Percentiles rank a stretch among this genome's conserved stretches.
Evolutionary conservation across 1,140 invertebrate species (phyloP).

Genomic region (Diachasmimorpha longicaudata): DNA sequence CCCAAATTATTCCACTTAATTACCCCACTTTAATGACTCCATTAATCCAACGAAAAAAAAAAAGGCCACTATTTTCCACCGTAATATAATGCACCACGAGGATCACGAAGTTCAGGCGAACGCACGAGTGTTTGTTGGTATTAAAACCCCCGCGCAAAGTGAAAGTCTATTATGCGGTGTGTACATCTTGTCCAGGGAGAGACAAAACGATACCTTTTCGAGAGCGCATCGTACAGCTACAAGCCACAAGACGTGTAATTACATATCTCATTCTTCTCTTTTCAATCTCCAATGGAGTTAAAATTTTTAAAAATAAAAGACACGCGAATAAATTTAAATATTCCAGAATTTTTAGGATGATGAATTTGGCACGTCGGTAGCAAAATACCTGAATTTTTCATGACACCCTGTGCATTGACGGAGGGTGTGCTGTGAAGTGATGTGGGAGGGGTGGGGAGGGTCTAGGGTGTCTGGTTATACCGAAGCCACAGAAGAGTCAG

Average conservation of each 20-base stretch:
- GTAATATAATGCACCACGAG: neutral
- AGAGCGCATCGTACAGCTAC: neutral
- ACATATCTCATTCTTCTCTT: neutral
- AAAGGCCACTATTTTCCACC: neutral
- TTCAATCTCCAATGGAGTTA: too few relatives aligned
- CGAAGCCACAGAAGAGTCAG: slow-evolving; percentile 5
- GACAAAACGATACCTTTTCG: neutral
- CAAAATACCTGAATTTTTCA: slow-evolving; percentile 28
- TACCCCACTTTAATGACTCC: slow-evolving; percentile 2
- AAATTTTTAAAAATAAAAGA: too few relatives aligned
- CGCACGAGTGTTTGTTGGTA: neutral
- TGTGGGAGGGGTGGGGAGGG: slow-evolving; percentile 10
- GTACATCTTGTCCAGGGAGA: slow-evolving; percentile 1
- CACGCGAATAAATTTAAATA: neutral
- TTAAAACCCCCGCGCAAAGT: neutral
- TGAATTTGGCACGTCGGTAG: slow-evolving; percentile 22
- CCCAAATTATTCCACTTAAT: neutral
- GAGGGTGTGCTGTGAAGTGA: neutral
- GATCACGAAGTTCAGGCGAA: neutral
- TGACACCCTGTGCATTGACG: slow-evolving; percentile 26
- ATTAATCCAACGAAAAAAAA: neutral
- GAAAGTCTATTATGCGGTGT: slow-evolving; percentile 22
- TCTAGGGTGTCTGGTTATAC: neutral
- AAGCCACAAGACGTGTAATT: neutral
- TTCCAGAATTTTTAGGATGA: slow-evolving; percentile 15